Base-by-base conservation (phyloP, 2,888 invertebrate genomes). In the Sarcophaga caerulescens region DNA sequence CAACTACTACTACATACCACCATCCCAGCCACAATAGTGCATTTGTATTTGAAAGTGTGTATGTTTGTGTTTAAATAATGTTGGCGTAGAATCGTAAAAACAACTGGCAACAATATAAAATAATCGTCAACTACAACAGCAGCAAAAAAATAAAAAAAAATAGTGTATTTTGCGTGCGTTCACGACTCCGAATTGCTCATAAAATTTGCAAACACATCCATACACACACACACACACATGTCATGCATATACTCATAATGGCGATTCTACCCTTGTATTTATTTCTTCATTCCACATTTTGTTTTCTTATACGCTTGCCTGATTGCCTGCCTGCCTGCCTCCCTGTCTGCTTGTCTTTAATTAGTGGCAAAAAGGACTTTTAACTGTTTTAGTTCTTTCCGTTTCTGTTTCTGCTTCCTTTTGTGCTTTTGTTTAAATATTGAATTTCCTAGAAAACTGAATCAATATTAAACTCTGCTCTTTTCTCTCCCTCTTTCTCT, bases 391-490 rank as follows among this genome's bases (percentile, higher is more conserved):
- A 45, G 71, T 60, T 60, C 6, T 19, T 69, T 45, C 47, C 19
- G 25, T 44, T 63, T 47, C 17, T 14, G 17, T 63, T 69, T 11
- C n/a, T 21, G n/a, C n/a, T 23, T 65, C 44, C 17, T 66, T 59
- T 23, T 62, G 47, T 60, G 19, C 12, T 71, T 80, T 62, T 25
- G 44, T 59, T 47, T 70, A 44, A 66, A 14, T 44, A 63, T 77
- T 77, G 52, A 23, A 74, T 81, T 85, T 73, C 81, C 81, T 57
- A 77, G 74, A 74, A 84, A 81, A 70, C 14, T 60, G 81, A 70
- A 86, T 86, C 84, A 86, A 86, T 84, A 84, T 45, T 86, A 74
- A 81, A 81, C 84, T 65, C 75, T 86, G 86, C 78, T 81, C 74
- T 84, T 81, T 86, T 73, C n/a, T 47, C 21, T 60, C 45, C 19